Percentiles rank a stretch among this genome's conserved stretches.
Evolutionary conservation across 2,888 invertebrate genomes (phyloP).

Genomic region (Heliconius hortense): DNA sequence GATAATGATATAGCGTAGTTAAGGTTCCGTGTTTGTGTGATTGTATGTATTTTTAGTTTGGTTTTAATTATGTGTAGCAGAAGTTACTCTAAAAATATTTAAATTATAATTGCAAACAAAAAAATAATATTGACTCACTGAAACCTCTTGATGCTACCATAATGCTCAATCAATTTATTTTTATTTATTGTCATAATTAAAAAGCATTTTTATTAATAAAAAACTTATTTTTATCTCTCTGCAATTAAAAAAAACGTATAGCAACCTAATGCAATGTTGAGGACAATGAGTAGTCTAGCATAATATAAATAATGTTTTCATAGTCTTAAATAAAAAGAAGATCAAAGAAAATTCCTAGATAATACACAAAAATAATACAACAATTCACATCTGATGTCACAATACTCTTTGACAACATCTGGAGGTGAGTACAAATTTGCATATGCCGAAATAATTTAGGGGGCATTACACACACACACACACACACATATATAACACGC

Average conservation of each 20-base stretch:
- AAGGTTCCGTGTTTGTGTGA: conserved; percentile 1
- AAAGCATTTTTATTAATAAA: too few relatives aligned
- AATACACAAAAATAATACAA: background rate
- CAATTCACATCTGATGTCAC: conserved; percentile 7
- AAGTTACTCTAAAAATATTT: background rate
- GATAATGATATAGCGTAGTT: background rate
- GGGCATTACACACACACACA: conserved; percentile 67
- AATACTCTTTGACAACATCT: conserved; percentile 64
- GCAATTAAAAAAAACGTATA: background rate
- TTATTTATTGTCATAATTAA: too few relatives aligned
- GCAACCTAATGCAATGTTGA: background rate
- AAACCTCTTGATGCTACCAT: too few relatives aligned
- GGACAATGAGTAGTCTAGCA: background rate
- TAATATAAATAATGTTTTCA: background rate
- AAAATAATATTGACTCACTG: too few relatives aligned
- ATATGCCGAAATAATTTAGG: conserved; percentile 82
- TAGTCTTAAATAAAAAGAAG: background rate
- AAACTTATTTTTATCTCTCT: too few relatives aligned
- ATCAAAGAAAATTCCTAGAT: background rate
- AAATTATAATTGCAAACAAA: too few relatives aligned
- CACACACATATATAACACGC: conserved; percentile 35
- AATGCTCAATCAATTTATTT: too few relatives aligned
- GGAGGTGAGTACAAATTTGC: conserved; percentile 80
- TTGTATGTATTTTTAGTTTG: background rate
- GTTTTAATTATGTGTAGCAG: background rate